Base-by-base conservation (phyloP, 2,113 vertebrate species). In the Leucosticte australis region DNA sequence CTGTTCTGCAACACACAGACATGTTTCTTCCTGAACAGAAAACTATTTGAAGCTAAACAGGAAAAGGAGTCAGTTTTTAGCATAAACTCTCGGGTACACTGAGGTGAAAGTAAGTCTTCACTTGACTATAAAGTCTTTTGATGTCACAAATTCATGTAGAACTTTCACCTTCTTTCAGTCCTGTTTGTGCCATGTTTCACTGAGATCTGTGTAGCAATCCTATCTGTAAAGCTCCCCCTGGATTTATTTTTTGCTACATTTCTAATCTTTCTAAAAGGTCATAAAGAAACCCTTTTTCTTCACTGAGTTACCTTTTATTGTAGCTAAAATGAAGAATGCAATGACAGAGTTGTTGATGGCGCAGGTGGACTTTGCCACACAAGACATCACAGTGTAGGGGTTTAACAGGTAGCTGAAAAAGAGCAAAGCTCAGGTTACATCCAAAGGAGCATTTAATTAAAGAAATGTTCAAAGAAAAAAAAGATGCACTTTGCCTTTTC, bases 361-460 rank as follows among this genome's bases (percentile, higher is more conserved):
- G 2, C 99, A 99, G 39, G 99, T 99, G 13, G 99, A 99, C 98
- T 99, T 99, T 88, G 99, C 99, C 65, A 99, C 99, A 88, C 99
- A 99, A 90, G 99, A 99, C 90, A 99, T 97, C 97, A 99, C 97
- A 63, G 98, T 99, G 97, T 99, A 99, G 26, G 99, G 99, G 97
- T 99, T 99, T 97, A 99, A 94, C 92, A 99, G 97, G 91, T 99
- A 99, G 97, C 99, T 99, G 97, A 26, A 97, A 96, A 89, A 97
- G 10, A 94, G 94, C 53, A 97, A 47, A 79, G 73, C 35, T 27
- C 8, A 12, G 37, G 89, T 97, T 92, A 96, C 19, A 35, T 62
- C 46, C 83, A 55, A 46, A 80, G 64, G n/a, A 86, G 16, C 35
- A 83, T 17, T 12, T 53, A 42, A 65, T 57, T 19, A 68, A 53